Percentiles rank a stretch among this genome's conserved stretches.
Conservation (phyloP, 2,113 vertebrate species). For the Geococcyx californianus region DNA sequence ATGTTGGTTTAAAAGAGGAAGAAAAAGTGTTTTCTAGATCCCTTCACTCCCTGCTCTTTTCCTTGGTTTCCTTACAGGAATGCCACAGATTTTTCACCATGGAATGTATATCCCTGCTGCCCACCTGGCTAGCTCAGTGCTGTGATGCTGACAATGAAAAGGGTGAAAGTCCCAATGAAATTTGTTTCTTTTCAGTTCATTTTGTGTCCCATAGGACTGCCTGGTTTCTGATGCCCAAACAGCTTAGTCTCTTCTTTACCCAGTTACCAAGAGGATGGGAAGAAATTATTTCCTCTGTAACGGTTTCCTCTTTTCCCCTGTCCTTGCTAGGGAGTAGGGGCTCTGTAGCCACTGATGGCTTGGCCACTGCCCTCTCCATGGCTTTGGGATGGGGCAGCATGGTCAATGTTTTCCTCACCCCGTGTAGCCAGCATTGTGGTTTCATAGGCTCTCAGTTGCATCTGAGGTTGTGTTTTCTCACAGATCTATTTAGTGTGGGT, state of each 20-base stretch:
- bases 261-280: background rate
- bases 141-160: background rate
- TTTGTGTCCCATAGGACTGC: background rate
- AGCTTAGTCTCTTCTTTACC: background rate
- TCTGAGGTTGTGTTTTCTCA: background rate
- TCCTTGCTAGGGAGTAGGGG: background rate
- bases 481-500: background rate
- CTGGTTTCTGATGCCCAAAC: background rate
- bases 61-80: background rate
- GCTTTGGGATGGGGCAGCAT: background rate
- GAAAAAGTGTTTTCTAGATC: background rate
- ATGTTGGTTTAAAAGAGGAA: background rate
- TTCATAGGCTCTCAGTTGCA: background rate
- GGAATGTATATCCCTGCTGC: background rate
- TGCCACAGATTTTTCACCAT: background rate
- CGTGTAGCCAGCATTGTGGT: background rate
- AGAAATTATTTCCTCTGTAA: background rate
- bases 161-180: rapidly evolving
- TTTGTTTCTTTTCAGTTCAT: background rate
- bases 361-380: background rate
- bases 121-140: background rate
- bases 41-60: too few relatives aligned
- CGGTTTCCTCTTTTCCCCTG: background rate
- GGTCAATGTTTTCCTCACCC: background rate
- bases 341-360: background rate